Evolutionary conservation across 2,113 vertebrate genomes (phyloP).

Genomic region (Vulpes lagopus): DNA sequence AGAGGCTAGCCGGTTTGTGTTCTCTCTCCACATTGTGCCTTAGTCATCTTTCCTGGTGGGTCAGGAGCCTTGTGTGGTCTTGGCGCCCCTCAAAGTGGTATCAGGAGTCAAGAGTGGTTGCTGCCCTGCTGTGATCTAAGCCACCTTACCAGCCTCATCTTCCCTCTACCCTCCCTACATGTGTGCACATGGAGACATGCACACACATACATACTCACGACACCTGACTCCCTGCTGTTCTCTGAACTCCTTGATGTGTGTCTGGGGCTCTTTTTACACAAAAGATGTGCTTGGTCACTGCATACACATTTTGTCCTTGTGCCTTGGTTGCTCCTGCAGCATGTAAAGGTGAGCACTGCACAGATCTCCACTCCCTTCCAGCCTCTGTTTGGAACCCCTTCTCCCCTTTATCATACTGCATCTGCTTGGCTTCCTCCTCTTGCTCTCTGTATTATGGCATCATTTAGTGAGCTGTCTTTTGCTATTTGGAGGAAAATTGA

Average conservation of each 20-base stretch:
- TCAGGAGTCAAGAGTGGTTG: rapidly evolving
- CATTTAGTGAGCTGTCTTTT: rapidly evolving
- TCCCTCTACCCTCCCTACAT: rapidly evolving
- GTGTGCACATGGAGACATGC: rapidly evolving
- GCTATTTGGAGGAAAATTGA: no score
- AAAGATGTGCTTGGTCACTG: background rate
- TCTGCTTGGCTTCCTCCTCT: background rate
- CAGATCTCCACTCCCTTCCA: no score
- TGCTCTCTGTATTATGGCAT: rapidly evolving
- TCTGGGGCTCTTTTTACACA: background rate
- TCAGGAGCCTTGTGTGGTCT: rapidly evolving
- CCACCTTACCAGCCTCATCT: rapidly evolving
- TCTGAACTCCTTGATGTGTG: rapidly evolving
- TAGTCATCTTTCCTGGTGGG: background rate
- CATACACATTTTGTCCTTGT: background rate
- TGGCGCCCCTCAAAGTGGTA: rapidly evolving
- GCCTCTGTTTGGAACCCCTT: background rate
- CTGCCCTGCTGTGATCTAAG: background rate
- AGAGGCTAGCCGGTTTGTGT: rapidly evolving
- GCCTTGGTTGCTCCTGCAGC: background rate
- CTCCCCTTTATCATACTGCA: rapidly evolving
- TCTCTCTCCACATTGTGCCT: no score
- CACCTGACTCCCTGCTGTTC: background rate
- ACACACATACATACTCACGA: rapidly evolving
- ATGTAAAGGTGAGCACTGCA: rapidly evolving